Base-by-base conservation (phyloP, 2,888 invertebrate species). In the Gonocerus acuteangulatus region DNA sequence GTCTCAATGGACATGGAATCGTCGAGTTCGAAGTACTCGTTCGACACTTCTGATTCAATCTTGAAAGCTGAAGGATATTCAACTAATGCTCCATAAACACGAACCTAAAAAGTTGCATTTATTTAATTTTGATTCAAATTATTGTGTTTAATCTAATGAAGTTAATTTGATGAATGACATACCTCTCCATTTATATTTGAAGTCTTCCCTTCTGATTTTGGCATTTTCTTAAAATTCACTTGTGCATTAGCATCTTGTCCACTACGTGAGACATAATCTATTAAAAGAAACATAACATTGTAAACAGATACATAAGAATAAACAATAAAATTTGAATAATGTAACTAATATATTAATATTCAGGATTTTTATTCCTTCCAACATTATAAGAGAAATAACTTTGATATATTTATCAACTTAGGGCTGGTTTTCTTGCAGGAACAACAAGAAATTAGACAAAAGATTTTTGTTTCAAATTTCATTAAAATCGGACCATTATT, bases 251-350 rank as follows among this genome's bases (percentile, higher is more conserved):
- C 48, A 52, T n/a, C 78, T 48, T 59, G 77, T 77, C 61, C 49
- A 27, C 16, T 22, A 72, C 22, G 77, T 72, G 1, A 77, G 74
- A 23, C 75, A 78, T 1, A 57, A 7, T 18, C 57, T 57, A 22
- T 47, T 19, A 11, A 15, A 49, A 11, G 9, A 15, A 48, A n/a
- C 2, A 2, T 49, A 34, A 6, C 2, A 13, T 13, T 32, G 13
- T 57, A 23, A 44, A 44, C 42, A 39, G 19, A 21, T n/a, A 7
- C 19, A 15, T 2, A 36, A 13, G 21, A 11, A 21, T 6, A 21
- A 1, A 48, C 2, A 6, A 49, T 27, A 49, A 15, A 49, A 2
- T 32, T 47, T 47, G 19, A 22, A 4, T n/a, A n/a, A n/a, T n/a
- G n/a, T n/a, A n/a, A n/a, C n/a, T n/a, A n/a, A n/a, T n/a, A n/a